A percentile compares a stretch with the other conserved stretches of the same genome.
Conservation (phyloP, 2,113 vertebrate species). For the Lophius piscatorius region DNA sequence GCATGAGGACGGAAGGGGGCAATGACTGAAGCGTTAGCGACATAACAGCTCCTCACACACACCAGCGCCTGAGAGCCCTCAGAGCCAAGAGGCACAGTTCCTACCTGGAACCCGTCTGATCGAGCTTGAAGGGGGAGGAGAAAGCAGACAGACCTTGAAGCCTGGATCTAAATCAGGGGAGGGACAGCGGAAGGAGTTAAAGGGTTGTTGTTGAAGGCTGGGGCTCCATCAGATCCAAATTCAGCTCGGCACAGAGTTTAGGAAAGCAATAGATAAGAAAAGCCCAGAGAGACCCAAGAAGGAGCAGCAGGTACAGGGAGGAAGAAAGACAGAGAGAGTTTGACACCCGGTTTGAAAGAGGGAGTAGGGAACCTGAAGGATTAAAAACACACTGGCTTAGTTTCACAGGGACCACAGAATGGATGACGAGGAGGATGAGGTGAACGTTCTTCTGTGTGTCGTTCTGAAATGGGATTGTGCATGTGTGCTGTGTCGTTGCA, state of each 20-base stretch:
- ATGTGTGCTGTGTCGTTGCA: background rate
- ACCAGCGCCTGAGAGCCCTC: constrained; percentile 33
- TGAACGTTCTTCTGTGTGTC: constrained; percentile 41
- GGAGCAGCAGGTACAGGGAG: background rate
- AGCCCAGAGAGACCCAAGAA: constrained; percentile 8
- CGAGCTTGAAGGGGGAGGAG: constrained; percentile 7
- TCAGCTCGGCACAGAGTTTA: background rate
- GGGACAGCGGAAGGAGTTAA: constrained; percentile 1
- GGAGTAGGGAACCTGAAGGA: background rate
- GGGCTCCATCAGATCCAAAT: constrained; percentile 17
- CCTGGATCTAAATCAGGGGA: constrained; percentile 15
- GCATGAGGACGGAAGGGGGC: constrained; percentile 1
- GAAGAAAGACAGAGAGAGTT: background rate
- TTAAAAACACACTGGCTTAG: constrained; percentile 9
- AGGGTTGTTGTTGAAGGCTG: background rate
- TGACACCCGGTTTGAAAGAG: background rate
- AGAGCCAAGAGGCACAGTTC: constrained; percentile 21
- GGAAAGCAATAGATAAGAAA: constrained; percentile 6
- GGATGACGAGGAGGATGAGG: constrained; percentile 72
- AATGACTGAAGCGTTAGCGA: constrained; percentile 35
- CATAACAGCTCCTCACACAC: constrained; percentile 28
- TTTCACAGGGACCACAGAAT: constrained; percentile 36
- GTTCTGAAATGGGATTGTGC: constrained; percentile 2
- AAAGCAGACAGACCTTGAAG: constrained; percentile 15
- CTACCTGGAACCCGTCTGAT: constrained; percentile 11